Conservation (phyloP, 2,113 vertebrate genomes). For the Danionella cerebrum region DNA sequence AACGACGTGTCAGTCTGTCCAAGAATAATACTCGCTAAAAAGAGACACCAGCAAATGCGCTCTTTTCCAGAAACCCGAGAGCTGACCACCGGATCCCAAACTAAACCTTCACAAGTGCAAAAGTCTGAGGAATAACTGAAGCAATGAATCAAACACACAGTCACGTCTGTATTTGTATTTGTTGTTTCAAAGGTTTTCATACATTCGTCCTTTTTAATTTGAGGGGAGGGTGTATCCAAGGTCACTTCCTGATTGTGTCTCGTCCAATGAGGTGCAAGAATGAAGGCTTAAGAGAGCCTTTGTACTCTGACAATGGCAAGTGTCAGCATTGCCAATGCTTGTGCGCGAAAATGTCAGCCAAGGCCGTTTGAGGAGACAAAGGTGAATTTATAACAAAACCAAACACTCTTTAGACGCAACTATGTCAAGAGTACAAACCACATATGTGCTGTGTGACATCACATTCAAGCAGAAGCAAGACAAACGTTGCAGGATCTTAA, state of each 20-base stretch:
- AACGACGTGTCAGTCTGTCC: background rate
- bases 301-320: conserved; percentile 32
- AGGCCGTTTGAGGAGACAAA: conserved; percentile 25
- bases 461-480: background rate
- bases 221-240: conserved; percentile 25
- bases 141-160: too few species aligned
- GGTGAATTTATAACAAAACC: background rate
- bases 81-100: background rate
- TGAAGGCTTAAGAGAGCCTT: conserved; percentile 33
- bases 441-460: background rate
- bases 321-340: conserved; percentile 34
- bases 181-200: conserved; percentile 6
- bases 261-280: conserved; percentile 26
- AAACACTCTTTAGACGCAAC: background rate
- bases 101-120: background rate
- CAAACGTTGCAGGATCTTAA: conserved; percentile 20
- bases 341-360: conserved; percentile 40
- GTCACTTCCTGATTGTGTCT: conserved; percentile 36
- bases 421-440: background rate
- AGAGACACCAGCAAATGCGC: background rate
- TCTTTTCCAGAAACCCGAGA: background rate
- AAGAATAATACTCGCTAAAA: background rate
- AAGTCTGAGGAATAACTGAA: too few species aligned
- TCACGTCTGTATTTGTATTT: too few species aligned
- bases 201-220: conserved; percentile 16